phyloP scores from a whole-genome alignment of 1,140 invertebrate species.

The Eriocheir sinensis region DNA sequence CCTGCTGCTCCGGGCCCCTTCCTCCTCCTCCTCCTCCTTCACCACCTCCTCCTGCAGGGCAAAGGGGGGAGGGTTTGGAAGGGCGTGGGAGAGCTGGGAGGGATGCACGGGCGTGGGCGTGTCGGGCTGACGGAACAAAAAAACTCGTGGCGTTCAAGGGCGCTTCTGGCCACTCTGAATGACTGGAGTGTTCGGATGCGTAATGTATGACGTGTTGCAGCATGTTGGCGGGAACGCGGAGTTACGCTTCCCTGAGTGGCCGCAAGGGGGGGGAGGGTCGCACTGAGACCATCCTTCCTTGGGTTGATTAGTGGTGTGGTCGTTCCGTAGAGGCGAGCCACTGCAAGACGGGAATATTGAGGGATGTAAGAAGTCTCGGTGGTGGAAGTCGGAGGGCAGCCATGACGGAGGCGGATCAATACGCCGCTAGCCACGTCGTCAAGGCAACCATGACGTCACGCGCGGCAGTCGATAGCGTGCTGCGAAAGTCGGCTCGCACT shows the following conservation, averaged over 20 bases:
- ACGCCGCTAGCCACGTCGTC: not conserved
- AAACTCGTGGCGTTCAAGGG: not conserved
- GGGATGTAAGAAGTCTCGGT: slow-evolving; percentile 15
- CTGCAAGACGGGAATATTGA: not conserved
- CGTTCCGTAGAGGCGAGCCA: too few species aligned
- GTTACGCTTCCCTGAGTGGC: too few species aligned
- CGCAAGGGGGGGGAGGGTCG: too few species aligned
- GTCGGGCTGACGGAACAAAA: not conserved
- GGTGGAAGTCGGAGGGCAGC: slow-evolving; percentile 43
- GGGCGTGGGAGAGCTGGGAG: not conserved
- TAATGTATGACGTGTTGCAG: slow-evolving; percentile 26
- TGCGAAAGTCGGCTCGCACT: slow-evolving; percentile 40
- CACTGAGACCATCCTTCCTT: too few species aligned
- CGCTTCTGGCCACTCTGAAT: slow-evolving; percentile 6
- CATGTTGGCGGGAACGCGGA: not conserved
- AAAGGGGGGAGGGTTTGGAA: not conserved
- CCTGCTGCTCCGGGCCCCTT: not conserved
- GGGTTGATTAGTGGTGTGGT: too few species aligned
- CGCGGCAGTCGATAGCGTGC: slow-evolving; percentile 34
- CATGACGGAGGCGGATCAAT: slow-evolving; percentile 51
- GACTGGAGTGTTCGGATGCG: slow-evolving; percentile 43
- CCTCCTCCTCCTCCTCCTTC: too few species aligned
- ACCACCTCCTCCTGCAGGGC: not conserved
- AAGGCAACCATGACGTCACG: slow-evolving; percentile 46
- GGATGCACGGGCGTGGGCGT: slow-evolving; percentile 18